Evolutionary conservation across 2,888 invertebrate species (phyloP), one percentile per base, ranked within the genome.

Genomic region (Cheilosia pagana): DNA sequence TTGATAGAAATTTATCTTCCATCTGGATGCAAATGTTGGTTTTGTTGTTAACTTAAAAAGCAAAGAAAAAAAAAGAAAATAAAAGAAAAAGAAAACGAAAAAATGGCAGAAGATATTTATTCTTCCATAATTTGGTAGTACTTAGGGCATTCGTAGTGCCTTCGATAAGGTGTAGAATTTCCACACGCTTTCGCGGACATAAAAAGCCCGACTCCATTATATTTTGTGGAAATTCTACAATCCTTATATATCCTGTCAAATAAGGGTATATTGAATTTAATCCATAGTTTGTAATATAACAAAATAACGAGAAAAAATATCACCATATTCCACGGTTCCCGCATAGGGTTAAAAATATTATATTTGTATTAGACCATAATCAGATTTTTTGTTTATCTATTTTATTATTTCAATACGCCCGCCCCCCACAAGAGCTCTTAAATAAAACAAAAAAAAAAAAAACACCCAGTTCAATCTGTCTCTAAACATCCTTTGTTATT

Each of bases 71-170:
- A 35, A 35, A 12, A 35, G 3, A 35, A 35, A 5, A 31, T 8
- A 12, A 35, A 35, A 3, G 35, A 12, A 35, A 35, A 35, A 35
- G 35, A 35, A 35, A 35, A 35, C 10, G 3, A 35, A 4, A 4
- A 35, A 35, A 62, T 55, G 48, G 45, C 45, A 55, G 25, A 52
- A 45, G 10, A 60, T 35, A 12, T 35, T 35, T 12, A 67, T 39
- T 67, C 41, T 74, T 75, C 52, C 52, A 60, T 60, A 48, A 53
- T 55, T 68, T 81, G 12, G 68, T 75, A 75, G 60, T 68, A 81
- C 75, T 81, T 67, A 68, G 75, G 79, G 81, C 81, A 81, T 81
- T 81, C 81, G 50, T 81, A 81, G 81, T 81, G 81, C 81, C 81
- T 81, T 81, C 53, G 75, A 81, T 68, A 67, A 68, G 75, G 60